Percentiles rank a stretch among this genome's conserved stretches.
Conservation (phyloP, 2,888 invertebrate species). For the Ypsolopha scabrella region DNA sequence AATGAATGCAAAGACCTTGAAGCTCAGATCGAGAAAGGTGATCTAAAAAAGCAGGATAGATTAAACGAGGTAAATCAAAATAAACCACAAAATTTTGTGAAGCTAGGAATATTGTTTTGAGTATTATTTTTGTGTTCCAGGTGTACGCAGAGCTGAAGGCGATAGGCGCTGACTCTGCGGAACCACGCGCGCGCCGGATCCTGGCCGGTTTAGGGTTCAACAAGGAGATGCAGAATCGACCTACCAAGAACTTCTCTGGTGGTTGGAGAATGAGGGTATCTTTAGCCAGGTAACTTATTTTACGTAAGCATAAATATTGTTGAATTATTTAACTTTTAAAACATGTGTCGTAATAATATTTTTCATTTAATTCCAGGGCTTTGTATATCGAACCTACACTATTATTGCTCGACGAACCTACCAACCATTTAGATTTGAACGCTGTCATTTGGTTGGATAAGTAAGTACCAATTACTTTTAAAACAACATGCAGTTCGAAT, state of each 20-base stretch:
- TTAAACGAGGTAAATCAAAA: constrained; percentile 77
- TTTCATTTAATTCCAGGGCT: constrained; percentile 72
- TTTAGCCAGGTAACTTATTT: constrained; percentile 78
- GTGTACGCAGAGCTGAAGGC: constrained; percentile 95
- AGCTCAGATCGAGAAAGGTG: constrained; percentile 78
- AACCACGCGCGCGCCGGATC: constrained; percentile 95
- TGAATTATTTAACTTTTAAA: background rate
- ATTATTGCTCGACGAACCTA: constrained; percentile 98
- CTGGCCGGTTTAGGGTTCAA: constrained; percentile 97
- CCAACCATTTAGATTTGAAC: constrained; percentile 98
- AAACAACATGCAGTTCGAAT: no score
- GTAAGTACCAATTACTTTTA: constrained; percentile 60
- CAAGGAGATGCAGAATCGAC: constrained; percentile 88
- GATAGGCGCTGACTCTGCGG: constrained; percentile 98
- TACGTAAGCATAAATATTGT: no score
- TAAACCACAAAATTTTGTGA: constrained; percentile 3
- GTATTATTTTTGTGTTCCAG: constrained; percentile 30
- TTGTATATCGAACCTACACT: constrained; percentile 97
- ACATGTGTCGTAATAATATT: no score
- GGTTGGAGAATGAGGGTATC: constrained; percentile 99
- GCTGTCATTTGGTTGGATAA: constrained; percentile 99
- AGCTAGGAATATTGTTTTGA: no score
- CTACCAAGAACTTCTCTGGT: constrained; percentile 90
- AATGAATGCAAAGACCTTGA: constrained; percentile 88
- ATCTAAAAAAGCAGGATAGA: constrained; percentile 79